Percentiles rank a stretch among this genome's conserved stretches.
Evolutionary conservation across 2,797 vertebrate genomes (phyloP).

Genomic region (Ctenopoma multispine): DNA sequence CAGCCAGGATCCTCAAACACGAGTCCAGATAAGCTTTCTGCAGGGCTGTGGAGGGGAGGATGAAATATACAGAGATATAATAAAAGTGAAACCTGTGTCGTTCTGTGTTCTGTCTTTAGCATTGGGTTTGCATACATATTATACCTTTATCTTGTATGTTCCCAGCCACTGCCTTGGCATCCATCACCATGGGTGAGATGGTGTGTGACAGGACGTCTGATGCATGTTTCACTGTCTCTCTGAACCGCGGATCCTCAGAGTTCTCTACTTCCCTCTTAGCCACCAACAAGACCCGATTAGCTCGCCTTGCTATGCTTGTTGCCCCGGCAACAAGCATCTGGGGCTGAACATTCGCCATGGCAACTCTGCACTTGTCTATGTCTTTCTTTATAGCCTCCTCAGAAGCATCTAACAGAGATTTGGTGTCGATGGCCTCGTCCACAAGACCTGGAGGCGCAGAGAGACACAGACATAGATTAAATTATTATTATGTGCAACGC

Average conservation of each 20-base stretch:
- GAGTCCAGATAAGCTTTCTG: constrained; percentile 98
- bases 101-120: neutral
- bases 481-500: neutral
- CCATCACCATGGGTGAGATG: constrained; percentile 98
- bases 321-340: constrained; percentile 99
- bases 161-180: constrained; percentile 96
- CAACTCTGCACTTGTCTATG: constrained; percentile 97
- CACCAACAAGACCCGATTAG: constrained; percentile 95
- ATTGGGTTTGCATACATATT: neutral
- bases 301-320: constrained; percentile 97
- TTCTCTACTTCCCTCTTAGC: constrained; percentile 98
- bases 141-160: constrained; percentile 97
- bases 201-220: constrained; percentile 96
- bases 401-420: constrained; percentile 95
- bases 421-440: constrained; percentile 98
- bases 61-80: neutral
- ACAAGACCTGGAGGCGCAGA: constrained; percentile 87
- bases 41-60: constrained; percentile 81
- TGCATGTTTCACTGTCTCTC: constrained; percentile 94
- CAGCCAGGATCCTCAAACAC: constrained; percentile 93
- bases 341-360: constrained; percentile 97
- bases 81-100: neutral
- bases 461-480: constrained; percentile 6
- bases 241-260: constrained; percentile 96
- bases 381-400: constrained; percentile 99